Evolutionary conservation across 2,797 vertebrate genomes (phyloP), one percentile per base, ranked within the genome.

Genomic region (Sciurus carolinensis): DNA sequence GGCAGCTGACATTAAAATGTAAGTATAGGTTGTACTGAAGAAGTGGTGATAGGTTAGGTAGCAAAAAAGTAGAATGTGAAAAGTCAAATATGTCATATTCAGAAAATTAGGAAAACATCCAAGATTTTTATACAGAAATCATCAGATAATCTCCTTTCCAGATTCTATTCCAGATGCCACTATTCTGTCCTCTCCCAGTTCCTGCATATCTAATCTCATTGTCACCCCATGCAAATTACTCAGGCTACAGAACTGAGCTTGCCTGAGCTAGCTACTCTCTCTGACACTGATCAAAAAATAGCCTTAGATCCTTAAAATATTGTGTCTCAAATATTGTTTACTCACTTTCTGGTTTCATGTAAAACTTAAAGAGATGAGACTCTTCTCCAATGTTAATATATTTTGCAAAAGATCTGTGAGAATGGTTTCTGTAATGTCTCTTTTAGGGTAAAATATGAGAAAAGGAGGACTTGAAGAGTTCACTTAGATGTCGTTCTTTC

Each of bases 331-430:
- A 62, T 72, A 26, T n/a, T 44, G 1, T 33, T 76, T 87, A 12
- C 7, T 85, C 9, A 71, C 8, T 69, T 71, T 80, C 20, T 77
- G 22, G 5, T 59, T 52, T 33, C 36, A 80, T 42, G 10, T 30
- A 72, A 79, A 44, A 87, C 24, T 52, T 87, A 44, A 62, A 13
- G 33, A 91, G 20, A 72, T 44, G 12, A 3, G 20, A 50, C 0
- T 54, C 14, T 69, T 87, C 33, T 91, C 3, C 36, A 44, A 2
- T 69, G 42, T 67, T 18, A 88, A 83, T 75, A 76, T 83, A 80
- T 50, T 87, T 33, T 66, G 12, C 36, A 72, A 95, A 93, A 64
- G 64, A 93, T 54, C 59, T 76, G n/a, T 42, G 7, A 69, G 73
- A 8, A 69, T 22, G 50, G 20, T n/a, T 71, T 71, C n/a, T 13